phyloP scores from a whole-genome alignment of 1,140 invertebrate species.

The Drosophila rhopaloa region DNA sequence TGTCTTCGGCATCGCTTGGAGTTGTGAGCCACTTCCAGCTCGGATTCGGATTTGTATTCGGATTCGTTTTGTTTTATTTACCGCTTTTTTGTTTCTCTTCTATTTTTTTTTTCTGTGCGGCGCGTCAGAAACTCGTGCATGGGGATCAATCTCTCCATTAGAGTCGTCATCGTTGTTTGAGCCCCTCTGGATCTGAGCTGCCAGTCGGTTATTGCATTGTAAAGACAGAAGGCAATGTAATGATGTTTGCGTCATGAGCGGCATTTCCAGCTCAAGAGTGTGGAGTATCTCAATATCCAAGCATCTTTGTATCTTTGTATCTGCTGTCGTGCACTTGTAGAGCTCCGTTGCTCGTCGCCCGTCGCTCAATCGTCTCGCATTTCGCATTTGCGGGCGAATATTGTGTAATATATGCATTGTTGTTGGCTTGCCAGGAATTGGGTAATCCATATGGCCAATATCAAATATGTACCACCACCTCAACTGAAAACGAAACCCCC shows the following conservation, averaged over 20 bases:
- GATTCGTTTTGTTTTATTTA: conserved; percentile 27
- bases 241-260: conserved; percentile 56
- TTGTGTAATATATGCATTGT: conserved; percentile 47
- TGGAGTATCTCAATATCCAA: conserved; percentile 28
- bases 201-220: conserved; percentile 42
- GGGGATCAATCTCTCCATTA: conserved; percentile 55
- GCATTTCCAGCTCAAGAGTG: conserved; percentile 43
- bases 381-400: conserved; percentile 44
- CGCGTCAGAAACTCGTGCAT: conserved; percentile 54
- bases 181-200: conserved; percentile 12
- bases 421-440: conserved; percentile 38
- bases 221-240: conserved; percentile 54
- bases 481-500: conserved; percentile 31
- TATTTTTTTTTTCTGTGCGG: neutral
- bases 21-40: conserved; percentile 17
- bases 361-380: conserved; percentile 43
- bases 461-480: conserved; percentile 28
- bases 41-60: conserved; percentile 12
- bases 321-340: conserved; percentile 53
- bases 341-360: conserved; percentile 38
- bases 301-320: conserved; percentile 48
- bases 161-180: conserved; percentile 26
- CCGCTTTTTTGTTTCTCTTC: conserved; percentile 9
- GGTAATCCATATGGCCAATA: conserved; percentile 49
- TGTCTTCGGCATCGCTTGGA: conserved; percentile 26